Conservation (phyloP, 30 jellyfish, hydroid and myxozoan species). For the Clytia hemisphaerica region DNA sequence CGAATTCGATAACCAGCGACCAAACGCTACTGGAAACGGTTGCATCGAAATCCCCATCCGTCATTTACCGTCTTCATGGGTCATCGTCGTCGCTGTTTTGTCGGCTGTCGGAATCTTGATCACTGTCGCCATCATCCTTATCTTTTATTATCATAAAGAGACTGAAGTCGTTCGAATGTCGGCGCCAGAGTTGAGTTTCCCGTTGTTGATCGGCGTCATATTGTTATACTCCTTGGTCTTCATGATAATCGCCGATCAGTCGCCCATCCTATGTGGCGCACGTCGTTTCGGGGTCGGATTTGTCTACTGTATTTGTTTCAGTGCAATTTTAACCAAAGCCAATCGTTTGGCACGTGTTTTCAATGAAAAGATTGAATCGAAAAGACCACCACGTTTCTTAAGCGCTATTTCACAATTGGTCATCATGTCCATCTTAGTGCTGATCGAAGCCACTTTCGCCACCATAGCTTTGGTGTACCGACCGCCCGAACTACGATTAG, state of each 20-base stretch:
- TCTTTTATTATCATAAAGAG: conserved; percentile 46
- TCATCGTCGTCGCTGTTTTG: conserved; percentile 33
- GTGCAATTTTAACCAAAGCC: conserved; percentile 65
- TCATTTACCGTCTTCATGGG: conserved; percentile 53
- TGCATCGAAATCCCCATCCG: conserved; percentile 46
- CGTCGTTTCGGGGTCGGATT: conserved; percentile 75
- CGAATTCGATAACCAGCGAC: conserved; percentile 27
- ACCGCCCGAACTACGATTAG: conserved; percentile 3
- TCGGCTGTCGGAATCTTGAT: conserved; percentile 58
- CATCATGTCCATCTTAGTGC: conserved; percentile 27
- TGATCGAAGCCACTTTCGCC: conserved; percentile 40
- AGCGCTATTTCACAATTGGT: conserved; percentile 52
- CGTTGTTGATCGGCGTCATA: conserved; percentile 52
- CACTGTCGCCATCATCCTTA: conserved; percentile 37
- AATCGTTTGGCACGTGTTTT: conserved; percentile 56
- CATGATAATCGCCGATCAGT: conserved; percentile 51
- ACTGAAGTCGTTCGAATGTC: conserved; percentile 70
- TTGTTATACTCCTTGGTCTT: conserved; percentile 48
- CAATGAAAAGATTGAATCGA: background rate
- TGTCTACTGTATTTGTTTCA: conserved; percentile 62
- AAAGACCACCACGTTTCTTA: conserved; percentile 8
- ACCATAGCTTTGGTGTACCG: conserved; percentile 30
- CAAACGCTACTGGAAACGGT: conserved; percentile 44
- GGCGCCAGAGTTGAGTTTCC: conserved; percentile 61
- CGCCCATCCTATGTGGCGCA: conserved; percentile 43